Conservation (phyloP, 2,113 vertebrate genomes). For the Todiramphus saurophagus region DNA sequence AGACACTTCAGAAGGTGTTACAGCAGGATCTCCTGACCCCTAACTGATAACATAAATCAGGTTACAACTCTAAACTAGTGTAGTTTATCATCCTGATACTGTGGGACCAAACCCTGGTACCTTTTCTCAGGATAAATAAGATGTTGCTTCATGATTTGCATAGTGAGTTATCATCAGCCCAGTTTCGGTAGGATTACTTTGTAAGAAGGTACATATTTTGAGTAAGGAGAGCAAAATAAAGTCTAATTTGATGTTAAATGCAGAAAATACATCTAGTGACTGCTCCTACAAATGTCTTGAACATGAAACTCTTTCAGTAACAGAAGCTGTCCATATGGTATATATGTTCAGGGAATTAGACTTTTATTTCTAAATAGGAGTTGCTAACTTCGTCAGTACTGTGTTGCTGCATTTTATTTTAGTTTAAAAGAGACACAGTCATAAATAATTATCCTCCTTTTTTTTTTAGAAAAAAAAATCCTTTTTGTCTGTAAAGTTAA, state of each 20-base stretch:
- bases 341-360: background rate
- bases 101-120: background rate
- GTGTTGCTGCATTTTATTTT: background rate
- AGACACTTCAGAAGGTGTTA: too few relatives aligned
- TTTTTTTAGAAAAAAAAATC: background rate
- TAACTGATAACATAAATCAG: background rate
- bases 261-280: background rate
- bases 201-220: background rate
- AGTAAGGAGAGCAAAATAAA: background rate
- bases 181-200: background rate
- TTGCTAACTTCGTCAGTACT: background rate
- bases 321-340: constrained; percentile 14
- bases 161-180: background rate
- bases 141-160: background rate
- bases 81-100: background rate
- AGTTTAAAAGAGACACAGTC: background rate
- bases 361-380: constrained; percentile 30
- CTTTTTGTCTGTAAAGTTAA: background rate
- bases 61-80: background rate
- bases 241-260: background rate
- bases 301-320: background rate
- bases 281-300: background rate
- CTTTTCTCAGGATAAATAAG: background rate
- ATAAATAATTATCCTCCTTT: background rate
- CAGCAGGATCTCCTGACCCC: background rate